Evolutionary conservation across 2,888 invertebrate species (phyloP).

Genomic region (Meganola albula): DNA sequence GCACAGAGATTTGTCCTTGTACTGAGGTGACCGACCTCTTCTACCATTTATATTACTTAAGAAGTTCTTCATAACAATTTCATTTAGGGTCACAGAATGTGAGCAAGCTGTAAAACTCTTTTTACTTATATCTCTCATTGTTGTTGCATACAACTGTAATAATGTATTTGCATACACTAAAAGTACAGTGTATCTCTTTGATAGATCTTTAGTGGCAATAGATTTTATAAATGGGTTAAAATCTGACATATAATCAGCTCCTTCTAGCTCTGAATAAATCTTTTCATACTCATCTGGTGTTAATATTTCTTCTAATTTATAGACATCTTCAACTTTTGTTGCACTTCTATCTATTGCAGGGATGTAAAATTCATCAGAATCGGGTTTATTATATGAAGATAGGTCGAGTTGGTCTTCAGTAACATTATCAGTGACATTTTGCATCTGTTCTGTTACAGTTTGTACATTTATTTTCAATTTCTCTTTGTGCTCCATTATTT

Average conservation of each 20-base stretch:
- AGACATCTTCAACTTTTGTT: conserved; percentile 58
- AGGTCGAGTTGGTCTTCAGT: conserved; percentile 51
- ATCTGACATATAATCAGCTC: conserved; percentile 36
- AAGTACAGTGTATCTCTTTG: conserved; percentile 37
- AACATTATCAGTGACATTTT: conserved; percentile 65
- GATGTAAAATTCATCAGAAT: conserved; percentile 62
- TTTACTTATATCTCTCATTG: conserved; percentile 39
- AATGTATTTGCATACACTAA: conserved; percentile 50
- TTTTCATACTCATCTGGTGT: conserved; percentile 53
- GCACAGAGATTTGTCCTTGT: conserved; percentile 58
- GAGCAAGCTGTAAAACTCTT: conserved; percentile 44
- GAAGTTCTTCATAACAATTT: conserved; percentile 47
- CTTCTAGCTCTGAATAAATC: conserved; percentile 46
- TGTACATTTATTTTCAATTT: conserved; percentile 77
- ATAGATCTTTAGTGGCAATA: conserved; percentile 29
- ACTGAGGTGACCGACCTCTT: conserved; percentile 42
- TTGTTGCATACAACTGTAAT: conserved; percentile 34
- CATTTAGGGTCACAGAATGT: conserved; percentile 48
- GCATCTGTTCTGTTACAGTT: conserved; percentile 76
- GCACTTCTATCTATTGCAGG: conserved; percentile 73
- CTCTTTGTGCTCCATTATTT: conserved; percentile 78
- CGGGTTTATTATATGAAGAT: conserved; percentile 43
- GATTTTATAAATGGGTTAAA: conserved; percentile 39
- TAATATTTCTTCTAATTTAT: conserved; percentile 61
- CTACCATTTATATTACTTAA: conserved; percentile 34